phyloP scores from a whole-genome alignment of 2,113 vertebrate genomes.

The Aleadryas rufinucha region DNA sequence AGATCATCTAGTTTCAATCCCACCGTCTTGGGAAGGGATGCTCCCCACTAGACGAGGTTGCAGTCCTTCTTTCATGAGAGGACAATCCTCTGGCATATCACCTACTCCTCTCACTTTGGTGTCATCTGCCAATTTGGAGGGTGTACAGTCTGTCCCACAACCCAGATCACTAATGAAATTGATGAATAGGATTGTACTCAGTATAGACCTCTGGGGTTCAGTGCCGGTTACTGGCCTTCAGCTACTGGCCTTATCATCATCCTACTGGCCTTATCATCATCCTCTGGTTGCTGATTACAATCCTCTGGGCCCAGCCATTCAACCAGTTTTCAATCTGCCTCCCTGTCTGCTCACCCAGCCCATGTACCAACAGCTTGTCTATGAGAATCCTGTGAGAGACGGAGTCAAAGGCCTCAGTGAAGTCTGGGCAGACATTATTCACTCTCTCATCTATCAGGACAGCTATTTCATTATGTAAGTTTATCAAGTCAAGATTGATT shows the following conservation, averaged over 20 bases:
- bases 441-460: not conserved
- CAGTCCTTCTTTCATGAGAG: not conserved
- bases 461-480: not conserved
- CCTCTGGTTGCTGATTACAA: not conserved
- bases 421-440: not conserved
- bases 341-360: not conserved
- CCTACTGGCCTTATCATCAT: not conserved
- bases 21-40: no score
- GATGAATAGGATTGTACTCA: not conserved
- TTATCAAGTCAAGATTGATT: not conserved
- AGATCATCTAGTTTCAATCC: not conserved
- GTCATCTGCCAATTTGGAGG: not conserved
- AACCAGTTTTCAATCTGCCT: not conserved
- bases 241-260: not conserved
- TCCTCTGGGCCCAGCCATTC: not conserved
- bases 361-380: not conserved
- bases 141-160: not conserved
- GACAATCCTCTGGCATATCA: not conserved
- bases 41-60: not conserved
- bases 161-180: not conserved
- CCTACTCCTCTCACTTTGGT: not conserved
- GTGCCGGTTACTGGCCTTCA: not conserved
- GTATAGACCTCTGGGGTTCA: not conserved
- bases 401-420: not conserved
- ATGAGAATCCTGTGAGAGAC: not conserved